phyloP scores from a whole-genome alignment of 2,888 invertebrate genomes.

The Nasonia oneida region DNA sequence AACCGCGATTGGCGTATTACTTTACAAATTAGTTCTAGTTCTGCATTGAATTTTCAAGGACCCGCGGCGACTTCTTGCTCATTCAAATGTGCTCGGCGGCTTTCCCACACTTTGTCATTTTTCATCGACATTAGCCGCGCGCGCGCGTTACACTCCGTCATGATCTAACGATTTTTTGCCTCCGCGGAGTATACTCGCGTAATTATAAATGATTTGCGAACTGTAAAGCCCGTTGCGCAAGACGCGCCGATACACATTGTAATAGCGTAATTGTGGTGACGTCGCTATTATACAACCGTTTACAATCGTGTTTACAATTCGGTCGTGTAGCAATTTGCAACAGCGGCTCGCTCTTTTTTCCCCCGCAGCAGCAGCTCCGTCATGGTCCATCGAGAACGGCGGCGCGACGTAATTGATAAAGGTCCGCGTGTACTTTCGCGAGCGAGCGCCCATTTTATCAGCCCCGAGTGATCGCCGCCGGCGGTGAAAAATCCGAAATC shows the following conservation, averaged over 20 bases:
- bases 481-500: neutral
- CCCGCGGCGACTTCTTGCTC: slow-evolving; percentile 15
- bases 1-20: neutral
- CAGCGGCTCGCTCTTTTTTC: neutral
- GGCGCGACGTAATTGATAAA: neutral
- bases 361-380: neutral
- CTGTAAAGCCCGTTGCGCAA: slow-evolving; percentile 41
- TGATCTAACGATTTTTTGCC: slow-evolving; percentile 45
- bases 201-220: slow-evolving; percentile 51
- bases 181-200: neutral
- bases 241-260: slow-evolving; percentile 29
- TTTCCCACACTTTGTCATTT: slow-evolving; percentile 58
- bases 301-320: slow-evolving; percentile 36
- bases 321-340: slow-evolving; percentile 23
- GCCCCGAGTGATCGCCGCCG: neutral
- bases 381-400: neutral
- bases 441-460: neutral
- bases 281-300: slow-evolving; percentile 8
- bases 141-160: slow-evolving; percentile 9
- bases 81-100: slow-evolving; percentile 10
- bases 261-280: slow-evolving; percentile 39
- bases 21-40: slow-evolving; percentile 9
- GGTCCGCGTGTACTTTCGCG: neutral
- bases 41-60: slow-evolving; percentile 42
- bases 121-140: slow-evolving; percentile 39